Conservation (phyloP, 2,113 vertebrate species). For the Hassar affinis region DNA sequence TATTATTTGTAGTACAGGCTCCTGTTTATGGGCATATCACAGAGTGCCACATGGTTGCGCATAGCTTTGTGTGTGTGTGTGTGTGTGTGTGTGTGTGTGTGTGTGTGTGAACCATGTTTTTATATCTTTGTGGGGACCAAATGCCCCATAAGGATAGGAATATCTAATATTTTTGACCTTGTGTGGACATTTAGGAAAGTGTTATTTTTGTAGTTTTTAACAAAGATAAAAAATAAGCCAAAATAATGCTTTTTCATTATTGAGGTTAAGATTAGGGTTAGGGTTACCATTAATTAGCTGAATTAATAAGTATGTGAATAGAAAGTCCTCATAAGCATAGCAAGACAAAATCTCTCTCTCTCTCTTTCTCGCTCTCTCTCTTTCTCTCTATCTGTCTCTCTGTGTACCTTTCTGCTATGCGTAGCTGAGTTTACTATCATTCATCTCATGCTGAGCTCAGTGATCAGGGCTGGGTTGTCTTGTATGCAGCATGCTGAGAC, state of each 20-base stretch:
- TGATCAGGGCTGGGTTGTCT: background rate
- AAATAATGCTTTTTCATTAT: too few species aligned
- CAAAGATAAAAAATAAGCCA: too few species aligned
- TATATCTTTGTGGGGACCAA: too few species aligned
- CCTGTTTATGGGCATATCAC: background rate
- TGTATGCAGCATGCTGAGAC: constrained; percentile 15
- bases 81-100: constrained; percentile 1
- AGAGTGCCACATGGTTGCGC: background rate
- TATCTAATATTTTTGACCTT: too few species aligned
- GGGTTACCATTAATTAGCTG: too few species aligned
- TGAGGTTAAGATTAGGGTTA: too few species aligned
- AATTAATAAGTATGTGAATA: too few species aligned
- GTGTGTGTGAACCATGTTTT: constrained; percentile 2
- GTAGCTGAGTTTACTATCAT: constrained; percentile 23
- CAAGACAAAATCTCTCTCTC: background rate
- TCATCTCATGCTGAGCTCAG: constrained; percentile 30
- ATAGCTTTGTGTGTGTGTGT: constrained; percentile 9
- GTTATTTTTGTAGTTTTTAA: too few species aligned
- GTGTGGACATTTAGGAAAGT: too few species aligned
- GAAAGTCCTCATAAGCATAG: too few species aligned
- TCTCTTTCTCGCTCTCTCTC: too few species aligned
- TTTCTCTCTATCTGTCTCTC: constrained; percentile 20
- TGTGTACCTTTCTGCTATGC: constrained; percentile 10
- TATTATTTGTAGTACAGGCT: background rate
- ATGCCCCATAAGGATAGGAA: too few species aligned